phyloP scores from a whole-genome alignment of 2,888 invertebrate species.

The Eutolmus rufibarbis region DNA sequence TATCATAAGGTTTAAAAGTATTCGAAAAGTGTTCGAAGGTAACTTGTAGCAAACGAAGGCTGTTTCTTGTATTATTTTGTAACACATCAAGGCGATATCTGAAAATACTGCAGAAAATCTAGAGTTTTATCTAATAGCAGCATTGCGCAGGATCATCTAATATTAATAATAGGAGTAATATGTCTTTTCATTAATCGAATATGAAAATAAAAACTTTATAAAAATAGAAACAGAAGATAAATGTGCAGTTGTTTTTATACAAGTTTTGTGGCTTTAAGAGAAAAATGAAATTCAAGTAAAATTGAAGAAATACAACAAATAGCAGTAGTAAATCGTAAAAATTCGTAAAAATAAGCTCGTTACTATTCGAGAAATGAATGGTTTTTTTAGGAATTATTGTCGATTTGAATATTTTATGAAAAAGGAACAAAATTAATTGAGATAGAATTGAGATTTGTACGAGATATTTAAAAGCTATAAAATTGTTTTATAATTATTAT shows the following conservation, averaged over 20 bases:
- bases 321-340: background rate
- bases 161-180: background rate
- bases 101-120: background rate
- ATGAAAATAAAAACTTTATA: background rate
- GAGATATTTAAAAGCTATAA: conserved; percentile 18
- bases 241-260: conserved; percentile 22
- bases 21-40: background rate
- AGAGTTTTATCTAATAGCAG: background rate
- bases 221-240: background rate
- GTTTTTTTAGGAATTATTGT: conserved; percentile 31
- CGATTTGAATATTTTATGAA: conserved; percentile 25
- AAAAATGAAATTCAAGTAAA: background rate
- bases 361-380: background rate
- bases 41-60: background rate
- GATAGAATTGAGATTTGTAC: conserved; percentile 8
- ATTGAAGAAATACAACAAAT: background rate
- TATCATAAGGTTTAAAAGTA: background rate
- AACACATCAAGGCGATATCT: background rate
- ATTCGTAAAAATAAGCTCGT: conserved; percentile 35
- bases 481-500: conserved; percentile 4
- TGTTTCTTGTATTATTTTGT: background rate
- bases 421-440: conserved; percentile 3
- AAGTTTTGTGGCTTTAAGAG: background rate
- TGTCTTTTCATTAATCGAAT: background rate
- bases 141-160: background rate